These are phyloP conservation scores for Amphipyra berbera DNA, from an alignment of 2,888 invertebrate genomes.

Conservation along the genomic window DNA sequence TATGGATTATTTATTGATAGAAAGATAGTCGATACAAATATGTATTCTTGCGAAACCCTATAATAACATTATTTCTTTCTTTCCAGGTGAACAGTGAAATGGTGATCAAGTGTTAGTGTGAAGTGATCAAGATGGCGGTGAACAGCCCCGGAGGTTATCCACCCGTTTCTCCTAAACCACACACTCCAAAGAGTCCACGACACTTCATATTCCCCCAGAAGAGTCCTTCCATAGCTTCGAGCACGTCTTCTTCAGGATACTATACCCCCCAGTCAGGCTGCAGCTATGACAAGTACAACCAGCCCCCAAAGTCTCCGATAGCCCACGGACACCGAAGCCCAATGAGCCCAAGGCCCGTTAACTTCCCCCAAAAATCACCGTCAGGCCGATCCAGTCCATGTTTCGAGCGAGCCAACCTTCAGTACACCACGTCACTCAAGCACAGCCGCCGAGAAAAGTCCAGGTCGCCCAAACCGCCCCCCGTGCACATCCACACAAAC, in stretches of 20 bases:
- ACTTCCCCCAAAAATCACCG: slow-evolving; percentile 87
- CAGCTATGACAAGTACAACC: slow-evolving; percentile 84
- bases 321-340: slow-evolving; percentile 90
- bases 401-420: slow-evolving; percentile 76
- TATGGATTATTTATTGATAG: too few species aligned
- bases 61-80: slow-evolving; percentile 54
- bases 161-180: slow-evolving; percentile 88
- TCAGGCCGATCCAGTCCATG: slow-evolving; percentile 85
- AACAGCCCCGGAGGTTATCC: slow-evolving; percentile 90
- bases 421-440: slow-evolving; percentile 83
- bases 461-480: slow-evolving; percentile 85
- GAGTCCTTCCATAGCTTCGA: slow-evolving; percentile 87
- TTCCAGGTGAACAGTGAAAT: slow-evolving; percentile 80
- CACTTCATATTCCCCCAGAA: slow-evolving; percentile 89
- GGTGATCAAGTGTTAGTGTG: slow-evolving; percentile 58
- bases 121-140: slow-evolving; percentile 86
- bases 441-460: slow-evolving; percentile 83
- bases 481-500: slow-evolving; percentile 91
- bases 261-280: slow-evolving; percentile 89
- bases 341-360: slow-evolving; percentile 90
- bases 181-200: slow-evolving; percentile 89
- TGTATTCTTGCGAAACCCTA: too few species aligned
- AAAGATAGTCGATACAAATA: too few species aligned
- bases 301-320: slow-evolving; percentile 85
- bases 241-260: slow-evolving; percentile 89